Base-by-base conservation (phyloP, 2,113 vertebrate genomes). In the Chrysemys picta region DNA sequence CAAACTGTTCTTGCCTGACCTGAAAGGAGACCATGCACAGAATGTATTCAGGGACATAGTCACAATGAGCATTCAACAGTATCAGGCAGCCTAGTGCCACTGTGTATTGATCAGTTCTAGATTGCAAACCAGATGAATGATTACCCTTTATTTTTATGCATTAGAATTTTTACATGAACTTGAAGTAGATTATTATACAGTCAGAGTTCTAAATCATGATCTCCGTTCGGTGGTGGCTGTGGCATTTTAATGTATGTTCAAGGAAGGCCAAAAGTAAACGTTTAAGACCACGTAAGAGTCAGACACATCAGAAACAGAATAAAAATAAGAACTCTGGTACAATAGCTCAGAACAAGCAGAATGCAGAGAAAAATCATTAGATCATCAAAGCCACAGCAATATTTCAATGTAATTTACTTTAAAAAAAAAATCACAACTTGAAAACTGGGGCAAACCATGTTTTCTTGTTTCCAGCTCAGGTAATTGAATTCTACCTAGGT, bases 221-320 rank as follows among this genome's bases (percentile, higher is more conserved):
- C 94, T 95, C 31, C 90, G 31, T 88, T 82, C 85, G 86, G 83
- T 83, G 84, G 72, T 86, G 72, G 53, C 90, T 93, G n/a, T 42
- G 80, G 85, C 82, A 31, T 87, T 96, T 97, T 95, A 92, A 94
- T 96, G 85, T 89, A 94, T 84, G 96, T 96, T 42, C 38, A 78
- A 27, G 42, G 9, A 81, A 95, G 97, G 96, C 89, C 5, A 82
- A 92, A 96, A 88, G 69, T 90, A 89, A 96, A 93, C 81, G 91
- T 79, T 75, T 69, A 57, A 82, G 65, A 95, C 72, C 38, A 89
- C 89, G 83, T 89, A 42, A 88, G 85, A 95, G n/a, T 88, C 90
- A 81, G 92, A 93, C 96, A 93, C 93, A 81, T 85, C 88, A 85
- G 94, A 93, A 96, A 94, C 42, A 45, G 88, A 24, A 93, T 31